Base-by-base conservation (phyloP, 2,888 invertebrate species). In the Drosophila crucigera region DNA sequence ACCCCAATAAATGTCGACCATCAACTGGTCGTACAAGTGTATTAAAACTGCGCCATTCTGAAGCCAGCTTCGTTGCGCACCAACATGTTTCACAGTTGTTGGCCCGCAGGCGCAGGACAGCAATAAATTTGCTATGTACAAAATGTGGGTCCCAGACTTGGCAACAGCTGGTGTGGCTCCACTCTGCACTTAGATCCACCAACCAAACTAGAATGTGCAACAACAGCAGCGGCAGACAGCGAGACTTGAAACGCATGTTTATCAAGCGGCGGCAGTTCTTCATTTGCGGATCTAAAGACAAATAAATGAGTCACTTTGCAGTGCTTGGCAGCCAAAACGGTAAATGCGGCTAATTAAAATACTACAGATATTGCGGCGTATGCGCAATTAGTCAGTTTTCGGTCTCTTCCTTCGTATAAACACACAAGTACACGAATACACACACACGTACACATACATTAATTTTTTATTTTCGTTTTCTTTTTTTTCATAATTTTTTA, bases 331-430 rank as follows among this genome's bases (percentile, higher is more conserved):
- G 39, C 30, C 37, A 41, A 50, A 50, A 37, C 16, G 16, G 30
- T 39, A 31, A 61, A 52, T 37, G 55, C 14, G 39, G 70, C 72
- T 80, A 69, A 78, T 78, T 80, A 66, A 74, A 74, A 65, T 73
- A 30, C 53, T 43, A 33, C 25, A 56, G 19, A 39, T 47, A 41
- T 58, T 41, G 39, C 58, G 56, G 72, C 77, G 72, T 61, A 62
- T 65, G 30, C 64, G 61, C 49, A 76, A 73, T 73, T 77, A 63
- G 78, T 63, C 52, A 63, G 37, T 28, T 37, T 28, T 55, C 19
- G 4, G 31, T 14, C n/a, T 7, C 19, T 28, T 4, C 28, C 33
- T n/a, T 43, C 28, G 16, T 22, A 30, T 58, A 50, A 68, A 28
- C 49, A 11, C 30, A 66, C 28, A 30, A 4, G n/a, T 52, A 33